These are phyloP conservation scores for Eulemur mongoz DNA, from an alignment of 2,797 vertebrate species.

Conservation along the genomic window DNA sequence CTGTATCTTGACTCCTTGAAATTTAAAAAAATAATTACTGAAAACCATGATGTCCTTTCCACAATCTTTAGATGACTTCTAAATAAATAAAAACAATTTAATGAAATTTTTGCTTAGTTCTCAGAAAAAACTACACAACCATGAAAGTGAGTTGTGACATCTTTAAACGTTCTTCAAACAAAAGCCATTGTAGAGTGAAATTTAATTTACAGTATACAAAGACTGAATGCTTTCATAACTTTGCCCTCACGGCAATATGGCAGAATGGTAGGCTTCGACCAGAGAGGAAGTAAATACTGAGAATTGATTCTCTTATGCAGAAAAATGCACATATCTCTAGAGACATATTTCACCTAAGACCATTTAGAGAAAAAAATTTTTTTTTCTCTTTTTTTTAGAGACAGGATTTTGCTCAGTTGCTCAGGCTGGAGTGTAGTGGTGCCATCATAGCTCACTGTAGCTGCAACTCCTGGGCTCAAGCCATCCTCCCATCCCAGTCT, in stretches of 20 bases:
- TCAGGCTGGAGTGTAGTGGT: not conserved
- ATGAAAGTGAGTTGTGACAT: not conserved
- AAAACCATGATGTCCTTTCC: not conserved
- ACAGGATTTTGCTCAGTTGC: not conserved
- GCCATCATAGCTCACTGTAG: not conserved
- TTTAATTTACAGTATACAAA: not conserved
- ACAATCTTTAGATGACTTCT: slow-evolving; percentile 12
- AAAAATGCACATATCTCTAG: not conserved
- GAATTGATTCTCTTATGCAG: not conserved
- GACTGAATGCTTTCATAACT: not conserved
- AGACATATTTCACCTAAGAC: not conserved
- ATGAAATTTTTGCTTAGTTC: not conserved
- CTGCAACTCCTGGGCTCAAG: not conserved
- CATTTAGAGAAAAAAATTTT: not conserved
- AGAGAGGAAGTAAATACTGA: not conserved
- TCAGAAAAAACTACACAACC: not conserved
- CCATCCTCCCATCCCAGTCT: not conserved
- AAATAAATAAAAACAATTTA: not conserved
- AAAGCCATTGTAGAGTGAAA: not conserved
- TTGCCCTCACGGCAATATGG: fast-evolving
- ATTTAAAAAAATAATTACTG: not conserved
- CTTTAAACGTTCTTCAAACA: not conserved
- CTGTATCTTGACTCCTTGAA: not conserved
- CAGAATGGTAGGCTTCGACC: not conserved
- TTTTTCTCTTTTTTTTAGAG: not conserved